These are phyloP conservation scores for Lepidochrysops patricia DNA, from an alignment of 2,888 invertebrate genomes.

Conservation along the genomic window DNA sequence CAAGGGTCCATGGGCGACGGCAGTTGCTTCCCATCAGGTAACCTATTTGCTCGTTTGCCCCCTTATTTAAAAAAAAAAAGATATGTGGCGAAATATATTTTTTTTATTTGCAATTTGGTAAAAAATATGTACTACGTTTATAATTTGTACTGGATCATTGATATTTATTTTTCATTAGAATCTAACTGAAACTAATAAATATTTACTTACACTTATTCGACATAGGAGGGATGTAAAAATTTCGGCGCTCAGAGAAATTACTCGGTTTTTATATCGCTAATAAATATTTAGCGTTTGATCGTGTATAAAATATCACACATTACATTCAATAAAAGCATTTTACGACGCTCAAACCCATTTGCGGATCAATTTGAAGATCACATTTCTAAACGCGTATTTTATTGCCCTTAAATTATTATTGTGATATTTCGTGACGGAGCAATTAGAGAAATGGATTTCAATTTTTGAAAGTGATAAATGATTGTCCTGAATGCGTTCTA, in stretches of 20 bases:
- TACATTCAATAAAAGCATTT: slow-evolving; percentile 6
- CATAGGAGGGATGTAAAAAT: no score
- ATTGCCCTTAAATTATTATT: slow-evolving; percentile 47
- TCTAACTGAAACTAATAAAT: neutral
- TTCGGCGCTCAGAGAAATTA: neutral
- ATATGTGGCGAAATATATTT: no score
- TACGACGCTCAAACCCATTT: slow-evolving; percentile 24
- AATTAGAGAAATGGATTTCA: slow-evolving; percentile 48
- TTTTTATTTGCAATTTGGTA: no score
- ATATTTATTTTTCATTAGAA: no score
- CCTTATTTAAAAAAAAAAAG: no score
- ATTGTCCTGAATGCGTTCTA: neutral
- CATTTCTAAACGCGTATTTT: slow-evolving; percentile 42
- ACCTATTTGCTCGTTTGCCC: no score
- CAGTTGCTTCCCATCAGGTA: no score
- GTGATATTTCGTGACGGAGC: slow-evolving; percentile 42
- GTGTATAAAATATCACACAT: slow-evolving; percentile 9
- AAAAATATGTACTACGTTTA: no score
- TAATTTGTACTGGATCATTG: no score
- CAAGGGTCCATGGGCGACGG: no score
- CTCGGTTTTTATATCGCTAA: neutral
- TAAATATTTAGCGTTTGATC: neutral
- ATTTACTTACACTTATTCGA: no score
- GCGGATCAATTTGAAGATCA: slow-evolving; percentile 26
- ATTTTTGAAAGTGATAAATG: slow-evolving; percentile 26